These are phyloP conservation scores for Notospermus geniculatus DNA, from an alignment of 1,140 invertebrate genomes.

Conservation along the genomic window DNA sequence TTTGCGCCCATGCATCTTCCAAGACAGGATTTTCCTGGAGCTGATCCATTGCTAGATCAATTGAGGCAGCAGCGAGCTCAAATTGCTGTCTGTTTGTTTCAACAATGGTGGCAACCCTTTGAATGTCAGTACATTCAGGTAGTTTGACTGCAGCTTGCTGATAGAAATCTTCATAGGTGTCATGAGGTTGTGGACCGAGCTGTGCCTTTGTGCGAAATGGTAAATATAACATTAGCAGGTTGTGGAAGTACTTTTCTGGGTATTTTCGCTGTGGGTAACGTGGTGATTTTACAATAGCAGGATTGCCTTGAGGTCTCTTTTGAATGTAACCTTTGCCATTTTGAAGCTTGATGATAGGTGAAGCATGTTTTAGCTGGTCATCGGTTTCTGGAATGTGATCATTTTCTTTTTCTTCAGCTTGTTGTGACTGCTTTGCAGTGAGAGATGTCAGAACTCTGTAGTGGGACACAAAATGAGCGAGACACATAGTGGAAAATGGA, in stretches of 20 bases:
- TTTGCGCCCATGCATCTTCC: too few species aligned
- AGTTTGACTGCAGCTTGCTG: slow-evolving; percentile 10
- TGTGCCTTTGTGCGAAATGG: slow-evolving; percentile 15
- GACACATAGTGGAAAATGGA: slow-evolving; percentile 21
- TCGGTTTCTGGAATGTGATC: neutral
- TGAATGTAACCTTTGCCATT: slow-evolving; percentile 21
- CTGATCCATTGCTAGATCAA: too few species aligned
- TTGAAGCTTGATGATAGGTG: slow-evolving; percentile 13
- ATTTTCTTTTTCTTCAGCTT: slow-evolving; percentile 12
- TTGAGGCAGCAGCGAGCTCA: too few species aligned
- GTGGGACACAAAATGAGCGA: slow-evolving; percentile 20
- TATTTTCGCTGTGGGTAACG: slow-evolving; percentile 16
- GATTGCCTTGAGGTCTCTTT: slow-evolving; percentile 14
- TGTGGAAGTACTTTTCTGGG: slow-evolving; percentile 14
- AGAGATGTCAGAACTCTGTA: slow-evolving; percentile 15
- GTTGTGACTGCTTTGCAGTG: neutral
- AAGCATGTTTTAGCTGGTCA: too few species aligned
- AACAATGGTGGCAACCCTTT: too few species aligned
- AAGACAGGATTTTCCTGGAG: too few species aligned
- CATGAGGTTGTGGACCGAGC: slow-evolving; percentile 15
- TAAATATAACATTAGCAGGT: slow-evolving; percentile 14
- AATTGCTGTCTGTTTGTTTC: too few species aligned
- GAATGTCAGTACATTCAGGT: too few species aligned
- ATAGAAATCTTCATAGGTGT: slow-evolving; percentile 18
- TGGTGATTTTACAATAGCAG: slow-evolving; percentile 8